These are phyloP conservation scores for Grantiella picta DNA, from an alignment of 2,113 vertebrate species.

Conservation along the genomic window DNA sequence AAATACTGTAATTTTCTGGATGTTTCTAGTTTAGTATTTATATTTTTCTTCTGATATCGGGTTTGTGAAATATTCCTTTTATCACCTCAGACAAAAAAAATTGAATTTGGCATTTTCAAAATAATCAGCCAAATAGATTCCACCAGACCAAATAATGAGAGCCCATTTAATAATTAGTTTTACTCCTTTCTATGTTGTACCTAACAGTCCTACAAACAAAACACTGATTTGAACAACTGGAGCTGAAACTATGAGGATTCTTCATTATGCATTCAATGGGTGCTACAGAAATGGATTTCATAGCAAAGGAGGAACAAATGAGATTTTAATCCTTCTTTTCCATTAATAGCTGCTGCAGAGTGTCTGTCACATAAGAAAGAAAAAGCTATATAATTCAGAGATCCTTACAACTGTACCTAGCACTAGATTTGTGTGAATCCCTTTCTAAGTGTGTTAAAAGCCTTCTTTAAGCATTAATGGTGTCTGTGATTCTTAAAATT, in stretches of 20 bases:
- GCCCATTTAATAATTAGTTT: not conserved
- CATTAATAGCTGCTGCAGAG: not conserved
- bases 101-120: not conserved
- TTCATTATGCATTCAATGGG: not conserved
- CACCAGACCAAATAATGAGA: not conserved
- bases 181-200: not conserved
- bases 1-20: not conserved
- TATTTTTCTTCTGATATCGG: not conserved
- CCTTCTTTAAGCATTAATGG: not conserved
- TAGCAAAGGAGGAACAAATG: not conserved
- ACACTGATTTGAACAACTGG: not conserved
- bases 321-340: not conserved
- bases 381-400: not conserved
- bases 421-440: not conserved
- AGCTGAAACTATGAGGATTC: not conserved
- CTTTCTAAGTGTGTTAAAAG: not conserved
- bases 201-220: not conserved
- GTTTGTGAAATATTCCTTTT: not conserved
- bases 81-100: not conserved
- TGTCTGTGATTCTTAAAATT: not conserved
- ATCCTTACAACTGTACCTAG: fast-evolving
- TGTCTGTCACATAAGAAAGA: not conserved
- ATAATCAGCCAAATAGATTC: not conserved
- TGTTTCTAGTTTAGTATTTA: not conserved
- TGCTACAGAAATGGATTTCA: not conserved